These are phyloP conservation scores for Heterotilapia buettikoferi DNA, from an alignment of 2,113 vertebrate species.

Conservation along the genomic window DNA sequence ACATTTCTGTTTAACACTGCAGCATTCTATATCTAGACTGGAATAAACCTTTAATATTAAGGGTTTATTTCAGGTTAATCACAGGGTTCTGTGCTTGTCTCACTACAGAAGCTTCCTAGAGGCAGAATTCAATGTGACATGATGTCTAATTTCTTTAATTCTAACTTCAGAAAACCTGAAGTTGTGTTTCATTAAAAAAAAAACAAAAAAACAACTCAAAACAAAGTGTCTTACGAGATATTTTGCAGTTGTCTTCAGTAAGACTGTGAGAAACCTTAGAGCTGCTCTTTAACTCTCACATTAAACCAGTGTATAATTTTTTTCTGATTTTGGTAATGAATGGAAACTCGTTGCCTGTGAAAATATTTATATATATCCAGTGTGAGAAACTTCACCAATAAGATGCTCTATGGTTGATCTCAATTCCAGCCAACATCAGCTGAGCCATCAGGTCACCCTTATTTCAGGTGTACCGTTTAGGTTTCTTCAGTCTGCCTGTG, in stretches of 20 bases:
- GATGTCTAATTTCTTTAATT: not conserved
- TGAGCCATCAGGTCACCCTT: not conserved
- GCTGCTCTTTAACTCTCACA: not conserved
- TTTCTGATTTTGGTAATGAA: not conserved
- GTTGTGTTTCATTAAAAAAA: not conserved
- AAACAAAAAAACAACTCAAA: not conserved
- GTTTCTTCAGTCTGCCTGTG: not conserved
- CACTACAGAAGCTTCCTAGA: not conserved
- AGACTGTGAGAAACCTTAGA: not conserved
- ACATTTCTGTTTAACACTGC: not conserved
- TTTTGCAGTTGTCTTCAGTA: not conserved
- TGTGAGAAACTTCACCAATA: no score
- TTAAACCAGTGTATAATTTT: not conserved
- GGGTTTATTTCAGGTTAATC: not conserved
- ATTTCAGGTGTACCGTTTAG: not conserved
- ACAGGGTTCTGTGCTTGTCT: not conserved
- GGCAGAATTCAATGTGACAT: no score
- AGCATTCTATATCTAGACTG: not conserved
- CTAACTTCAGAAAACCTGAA: not conserved
- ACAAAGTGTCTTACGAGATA: not conserved
- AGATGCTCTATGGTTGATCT: no score
- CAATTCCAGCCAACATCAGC: not conserved
- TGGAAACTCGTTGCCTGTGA: not conserved
- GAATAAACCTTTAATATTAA: not conserved
- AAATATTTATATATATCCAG: no score